These are phyloP conservation scores for Myiotriccus ornatus DNA, from an alignment of 2,797 vertebrate genomes.

Conservation along the genomic window DNA sequence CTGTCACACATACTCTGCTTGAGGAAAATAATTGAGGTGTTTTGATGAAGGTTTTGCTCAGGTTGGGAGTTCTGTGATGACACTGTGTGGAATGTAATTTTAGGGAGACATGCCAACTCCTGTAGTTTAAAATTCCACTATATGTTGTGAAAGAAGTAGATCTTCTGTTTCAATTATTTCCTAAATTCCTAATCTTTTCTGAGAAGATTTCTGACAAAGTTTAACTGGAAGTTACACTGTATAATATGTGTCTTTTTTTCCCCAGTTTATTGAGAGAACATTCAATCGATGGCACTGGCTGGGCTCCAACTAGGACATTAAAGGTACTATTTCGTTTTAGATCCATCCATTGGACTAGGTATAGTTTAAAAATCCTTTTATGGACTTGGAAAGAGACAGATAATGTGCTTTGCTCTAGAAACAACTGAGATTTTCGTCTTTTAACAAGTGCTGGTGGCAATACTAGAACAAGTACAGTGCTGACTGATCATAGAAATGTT, in stretches of 20 bases:
- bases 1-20: not conserved
- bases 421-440: not conserved
- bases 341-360: not conserved
- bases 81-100: not conserved
- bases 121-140: not conserved
- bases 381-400: not conserved
- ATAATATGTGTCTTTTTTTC: conserved; percentile 12
- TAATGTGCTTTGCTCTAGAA: not conserved
- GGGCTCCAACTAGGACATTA: conserved; percentile 96
- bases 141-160: not conserved
- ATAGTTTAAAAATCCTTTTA: not conserved
- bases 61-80: not conserved
- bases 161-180: not conserved
- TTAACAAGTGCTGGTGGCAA: not conserved
- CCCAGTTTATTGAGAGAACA: conserved; percentile 95
- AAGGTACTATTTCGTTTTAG: conserved; percentile 82
- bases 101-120: not conserved
- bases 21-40: not conserved
- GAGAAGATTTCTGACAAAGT: not conserved
- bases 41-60: not conserved
- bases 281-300: conserved; percentile 98
- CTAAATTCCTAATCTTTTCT: not conserved
- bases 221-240: not conserved
- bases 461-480: not conserved
- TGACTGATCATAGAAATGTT: not conserved